Evolutionary conservation across 1,140 invertebrate species (phyloP).

Genomic region (Drosophila suzukii): DNA sequence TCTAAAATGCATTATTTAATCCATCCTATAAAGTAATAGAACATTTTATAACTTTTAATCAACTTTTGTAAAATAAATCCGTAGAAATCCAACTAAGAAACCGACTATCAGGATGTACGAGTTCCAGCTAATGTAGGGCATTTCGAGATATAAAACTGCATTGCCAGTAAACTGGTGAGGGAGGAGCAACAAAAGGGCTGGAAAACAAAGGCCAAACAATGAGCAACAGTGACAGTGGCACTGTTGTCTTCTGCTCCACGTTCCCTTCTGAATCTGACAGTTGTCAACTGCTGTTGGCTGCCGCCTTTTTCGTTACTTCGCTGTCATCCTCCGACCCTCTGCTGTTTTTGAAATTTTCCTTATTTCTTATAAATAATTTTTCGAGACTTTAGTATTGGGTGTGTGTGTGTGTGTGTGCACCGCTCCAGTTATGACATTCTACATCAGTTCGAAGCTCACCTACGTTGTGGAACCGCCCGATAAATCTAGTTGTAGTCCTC

Average conservation of each 20-base stretch:
- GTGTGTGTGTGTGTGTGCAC: constrained; percentile 17
- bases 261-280: constrained; percentile 69
- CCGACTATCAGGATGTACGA: neutral
- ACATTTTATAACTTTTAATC: too few relatives aligned
- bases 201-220: constrained; percentile 75
- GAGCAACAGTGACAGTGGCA: constrained; percentile 76
- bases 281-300: constrained; percentile 78
- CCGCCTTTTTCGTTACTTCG: constrained; percentile 58
- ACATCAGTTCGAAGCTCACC: constrained; percentile 22
- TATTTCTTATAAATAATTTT: constrained; percentile 43
- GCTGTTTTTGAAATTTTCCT: constrained; percentile 40
- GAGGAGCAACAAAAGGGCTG: constrained; percentile 24
- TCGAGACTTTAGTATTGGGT: constrained; percentile 63
- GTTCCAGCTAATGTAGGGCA: constrained; percentile 18
- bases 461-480: constrained; percentile 7
- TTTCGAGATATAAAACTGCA: constrained; percentile 32
- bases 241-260: constrained; percentile 45
- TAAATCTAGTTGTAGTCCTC: constrained; percentile 39
- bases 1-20: too few relatives aligned
- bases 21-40: too few relatives aligned
- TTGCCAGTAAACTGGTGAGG: constrained; percentile 2
- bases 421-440: constrained; percentile 28
- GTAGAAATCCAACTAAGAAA: too few relatives aligned
- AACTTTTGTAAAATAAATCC: too few relatives aligned
- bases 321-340: constrained; percentile 8